phyloP scores from a whole-genome alignment of 2,888 invertebrate genomes.

The Drosophila demipolita region DNA sequence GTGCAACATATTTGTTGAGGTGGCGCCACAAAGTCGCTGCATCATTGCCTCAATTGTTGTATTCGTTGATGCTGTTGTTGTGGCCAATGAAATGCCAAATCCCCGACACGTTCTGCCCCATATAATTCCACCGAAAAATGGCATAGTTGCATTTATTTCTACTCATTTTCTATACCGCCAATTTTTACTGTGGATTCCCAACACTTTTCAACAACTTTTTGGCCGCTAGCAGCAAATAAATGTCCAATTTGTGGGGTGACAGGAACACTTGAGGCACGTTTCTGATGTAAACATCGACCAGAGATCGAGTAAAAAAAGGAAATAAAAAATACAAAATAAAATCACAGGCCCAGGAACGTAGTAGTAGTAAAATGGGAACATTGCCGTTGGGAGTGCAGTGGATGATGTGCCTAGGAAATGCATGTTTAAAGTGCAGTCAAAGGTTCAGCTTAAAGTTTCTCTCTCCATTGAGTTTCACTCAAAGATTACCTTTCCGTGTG shows the following conservation, averaged over 20 bases:
- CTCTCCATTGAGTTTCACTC: constrained; percentile 45
- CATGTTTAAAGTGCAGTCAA: constrained; percentile 63
- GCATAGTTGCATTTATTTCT: constrained; percentile 38
- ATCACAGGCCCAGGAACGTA: constrained; percentile 59
- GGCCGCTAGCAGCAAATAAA: constrained; percentile 74
- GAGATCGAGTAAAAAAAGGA: constrained; percentile 50
- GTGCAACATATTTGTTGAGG: constrained; percentile 57
- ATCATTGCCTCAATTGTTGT: constrained; percentile 62
- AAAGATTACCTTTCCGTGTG: constrained; percentile 39
- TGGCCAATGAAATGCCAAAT: constrained; percentile 58
- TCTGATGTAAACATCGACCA: constrained; percentile 78
- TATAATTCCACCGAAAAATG: constrained; percentile 61
- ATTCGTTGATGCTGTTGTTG: constrained; percentile 30
- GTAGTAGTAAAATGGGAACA: constrained; percentile 33
- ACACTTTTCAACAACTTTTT: constrained; percentile 56
- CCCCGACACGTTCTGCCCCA: constrained; percentile 76
- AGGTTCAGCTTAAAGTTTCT: constrained; percentile 53
- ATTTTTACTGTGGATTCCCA: constrained; percentile 26
- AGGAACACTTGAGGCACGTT: constrained; percentile 80
- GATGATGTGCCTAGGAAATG: constrained; percentile 41
- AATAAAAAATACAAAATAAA: constrained; percentile 20
- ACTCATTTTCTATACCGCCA: constrained; percentile 15
- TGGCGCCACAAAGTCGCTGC: constrained; percentile 71
- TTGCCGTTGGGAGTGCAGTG: constrained; percentile 7
- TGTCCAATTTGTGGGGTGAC: constrained; percentile 82